phyloP scores from a whole-genome alignment of 2,888 invertebrate species.

The Drepana falcataria region DNA sequence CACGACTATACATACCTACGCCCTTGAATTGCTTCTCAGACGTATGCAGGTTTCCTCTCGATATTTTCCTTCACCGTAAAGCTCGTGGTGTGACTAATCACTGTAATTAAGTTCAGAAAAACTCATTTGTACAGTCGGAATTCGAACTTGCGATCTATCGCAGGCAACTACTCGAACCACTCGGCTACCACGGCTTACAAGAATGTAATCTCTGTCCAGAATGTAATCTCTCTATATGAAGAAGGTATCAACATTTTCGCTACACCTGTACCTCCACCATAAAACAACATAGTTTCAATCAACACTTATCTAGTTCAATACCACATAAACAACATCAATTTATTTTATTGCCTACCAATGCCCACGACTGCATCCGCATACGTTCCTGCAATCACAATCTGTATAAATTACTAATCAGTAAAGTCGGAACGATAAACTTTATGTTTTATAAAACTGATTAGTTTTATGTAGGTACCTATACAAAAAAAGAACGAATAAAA shows the following conservation, averaged over 20 bases:
- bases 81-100: too few species aligned
- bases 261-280: not conserved
- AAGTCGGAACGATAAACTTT: not conserved
- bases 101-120: too few species aligned
- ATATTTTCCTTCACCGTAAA: too few species aligned
- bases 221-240: not conserved
- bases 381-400: not conserved
- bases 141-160: too few species aligned
- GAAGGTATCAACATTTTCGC: not conserved
- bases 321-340: slow-evolving; percentile 1
- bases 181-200: too few species aligned
- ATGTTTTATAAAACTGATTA: not conserved
- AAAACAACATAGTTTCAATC: slow-evolving; percentile 1
- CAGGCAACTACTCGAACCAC: too few species aligned
- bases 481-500: not conserved
- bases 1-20: too few species aligned
- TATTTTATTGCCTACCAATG: not conserved
- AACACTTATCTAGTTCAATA: slow-evolving; percentile 1
- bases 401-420: not conserved
- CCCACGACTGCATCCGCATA: not conserved
- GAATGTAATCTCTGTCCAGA: too few species aligned
- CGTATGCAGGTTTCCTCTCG: too few species aligned
- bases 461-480: not conserved
- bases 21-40: too few species aligned
- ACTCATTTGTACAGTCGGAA: too few species aligned